A percentile compares a stretch with the other conserved stretches of the same genome.
phyloP scores from a whole-genome alignment of 2,888 invertebrate genomes.

The Papilio elwesi region DNA sequence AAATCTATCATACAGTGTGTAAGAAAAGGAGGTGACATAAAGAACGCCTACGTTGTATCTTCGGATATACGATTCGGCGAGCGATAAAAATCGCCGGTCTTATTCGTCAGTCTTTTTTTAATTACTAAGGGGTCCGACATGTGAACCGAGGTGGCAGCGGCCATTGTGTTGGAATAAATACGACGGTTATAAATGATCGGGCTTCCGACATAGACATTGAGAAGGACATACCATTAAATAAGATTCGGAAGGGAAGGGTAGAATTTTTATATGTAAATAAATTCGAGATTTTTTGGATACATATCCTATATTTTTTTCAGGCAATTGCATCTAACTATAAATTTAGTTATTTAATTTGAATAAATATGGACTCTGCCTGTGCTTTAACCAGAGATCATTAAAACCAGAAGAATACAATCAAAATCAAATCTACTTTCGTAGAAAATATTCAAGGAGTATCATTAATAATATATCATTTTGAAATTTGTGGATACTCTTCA shows the following conservation, averaged over 20 bases:
- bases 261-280: conserved; percentile 53
- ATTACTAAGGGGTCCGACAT: conserved; percentile 80
- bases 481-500: conserved; percentile 16
- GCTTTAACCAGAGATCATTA: neutral
- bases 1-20: conserved; percentile 50
- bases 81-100: conserved; percentile 83
- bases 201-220: conserved; percentile 65
- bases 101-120: conserved; percentile 83
- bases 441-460: conserved; percentile 7
- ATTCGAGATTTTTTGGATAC: conserved; percentile 49
- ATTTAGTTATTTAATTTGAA: neutral
- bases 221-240: conserved; percentile 60
- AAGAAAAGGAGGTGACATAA: conserved; percentile 66
- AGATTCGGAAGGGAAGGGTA: conserved; percentile 52
- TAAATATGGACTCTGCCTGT: neutral
- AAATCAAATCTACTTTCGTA: conserved; percentile 1
- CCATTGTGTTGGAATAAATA: conserved; percentile 79
- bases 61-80: conserved; percentile 78
- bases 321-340: conserved; percentile 3
- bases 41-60: conserved; percentile 78
- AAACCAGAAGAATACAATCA: neutral
- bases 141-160: conserved; percentile 74
- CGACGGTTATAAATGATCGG: conserved; percentile 72
- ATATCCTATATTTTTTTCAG: conserved; percentile 43
- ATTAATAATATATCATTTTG: conserved; percentile 24